phyloP scores from a whole-genome alignment of 2,888 invertebrate species.

The Lepidochrysops patricia region DNA sequence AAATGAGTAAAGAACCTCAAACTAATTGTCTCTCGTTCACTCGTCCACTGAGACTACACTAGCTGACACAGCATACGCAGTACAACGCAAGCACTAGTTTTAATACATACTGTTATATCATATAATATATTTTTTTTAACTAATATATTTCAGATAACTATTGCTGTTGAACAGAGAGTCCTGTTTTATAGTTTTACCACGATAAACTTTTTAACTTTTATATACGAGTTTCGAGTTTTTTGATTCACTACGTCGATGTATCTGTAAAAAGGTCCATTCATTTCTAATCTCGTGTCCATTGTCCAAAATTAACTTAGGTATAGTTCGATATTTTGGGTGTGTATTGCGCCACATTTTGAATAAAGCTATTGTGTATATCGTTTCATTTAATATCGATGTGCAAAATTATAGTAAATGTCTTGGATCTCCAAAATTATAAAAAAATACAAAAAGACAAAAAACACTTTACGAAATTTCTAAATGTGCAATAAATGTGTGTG shows the following conservation, averaged over 20 bases:
- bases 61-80: conserved; percentile 27
- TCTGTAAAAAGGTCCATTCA: conserved; percentile 57
- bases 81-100: conserved; percentile 39
- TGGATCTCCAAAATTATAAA: conserved; percentile 71
- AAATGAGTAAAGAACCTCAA: too few relatives aligned
- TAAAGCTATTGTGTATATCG: conserved; percentile 70
- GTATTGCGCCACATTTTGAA: conserved; percentile 64
- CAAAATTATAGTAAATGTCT: conserved; percentile 75
- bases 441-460: conserved; percentile 62
- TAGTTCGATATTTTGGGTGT: conserved; percentile 73
- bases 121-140: conserved; percentile 69
- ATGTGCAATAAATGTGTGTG: conserved; percentile 76
- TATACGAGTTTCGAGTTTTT: conserved; percentile 50
- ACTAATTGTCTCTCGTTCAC: too few relatives aligned
- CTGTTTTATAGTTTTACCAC: conserved; percentile 67
- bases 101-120: conserved; percentile 55
- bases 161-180: conserved; percentile 65
- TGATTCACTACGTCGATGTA: conserved; percentile 28
- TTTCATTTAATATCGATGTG: conserved; percentile 71
- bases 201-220: conserved; percentile 47
- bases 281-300: conserved; percentile 66
- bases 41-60: neutral
- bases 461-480: conserved; percentile 74
- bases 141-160: conserved; percentile 69
- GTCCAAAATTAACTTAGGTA: conserved; percentile 67